These are phyloP conservation scores for Forpus xanthops DNA, from an alignment of 2,797 vertebrate genomes.

Conservation along the genomic window DNA sequence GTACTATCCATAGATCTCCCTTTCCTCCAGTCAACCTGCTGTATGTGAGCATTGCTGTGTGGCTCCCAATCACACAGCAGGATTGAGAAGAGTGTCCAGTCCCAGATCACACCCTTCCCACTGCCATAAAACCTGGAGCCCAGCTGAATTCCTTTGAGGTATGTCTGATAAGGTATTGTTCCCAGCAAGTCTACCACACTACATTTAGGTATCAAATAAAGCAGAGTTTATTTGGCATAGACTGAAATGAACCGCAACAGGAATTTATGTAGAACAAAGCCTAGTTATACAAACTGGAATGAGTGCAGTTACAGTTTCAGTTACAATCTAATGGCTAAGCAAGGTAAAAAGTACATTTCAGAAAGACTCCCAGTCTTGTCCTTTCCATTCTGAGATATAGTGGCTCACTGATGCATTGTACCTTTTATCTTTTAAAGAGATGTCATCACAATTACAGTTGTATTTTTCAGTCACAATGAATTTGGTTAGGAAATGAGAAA, in stretches of 20 bases:
- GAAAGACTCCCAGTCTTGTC: background rate
- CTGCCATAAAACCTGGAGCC: background rate
- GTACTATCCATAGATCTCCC: background rate
- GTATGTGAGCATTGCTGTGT: accelerated
- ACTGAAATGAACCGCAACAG: background rate
- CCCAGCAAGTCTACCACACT: background rate
- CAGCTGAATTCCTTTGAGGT: background rate
- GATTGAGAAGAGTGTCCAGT: accelerated
- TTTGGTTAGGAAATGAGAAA: background rate
- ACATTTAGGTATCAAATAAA: background rate
- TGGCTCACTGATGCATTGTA: background rate
- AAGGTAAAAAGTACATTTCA: slow-evolving; percentile 7
- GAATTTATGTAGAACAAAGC: background rate
- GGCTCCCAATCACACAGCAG: background rate
- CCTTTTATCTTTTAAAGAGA: background rate
- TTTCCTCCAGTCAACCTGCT: background rate
- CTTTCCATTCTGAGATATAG: background rate
- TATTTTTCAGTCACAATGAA: background rate
- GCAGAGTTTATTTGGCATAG: slow-evolving; percentile 52
- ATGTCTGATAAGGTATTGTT: background rate
- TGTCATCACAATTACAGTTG: background rate
- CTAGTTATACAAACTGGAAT: slow-evolving; percentile 30
- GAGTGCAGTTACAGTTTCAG: slow-evolving; percentile 35
- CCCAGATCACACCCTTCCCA: background rate
- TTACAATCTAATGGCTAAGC: slow-evolving; percentile 4